Evolutionary conservation across 2,888 invertebrate species (phyloP).

Genomic region (Amiota mariae): DNA sequence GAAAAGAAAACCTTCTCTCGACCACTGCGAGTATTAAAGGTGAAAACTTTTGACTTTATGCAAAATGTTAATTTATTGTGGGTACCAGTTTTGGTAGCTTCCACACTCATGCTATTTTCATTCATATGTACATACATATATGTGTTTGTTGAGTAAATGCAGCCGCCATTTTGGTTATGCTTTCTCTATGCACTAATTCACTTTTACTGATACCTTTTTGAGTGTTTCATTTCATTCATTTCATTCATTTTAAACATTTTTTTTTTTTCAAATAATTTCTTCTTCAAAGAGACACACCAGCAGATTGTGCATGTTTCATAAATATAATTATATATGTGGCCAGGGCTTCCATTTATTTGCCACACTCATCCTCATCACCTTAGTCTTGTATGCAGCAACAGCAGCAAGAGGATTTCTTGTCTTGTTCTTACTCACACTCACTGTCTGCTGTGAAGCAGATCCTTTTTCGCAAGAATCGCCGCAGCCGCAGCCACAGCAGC

Average conservation of each 20-base stretch:
- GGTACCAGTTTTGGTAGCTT: neutral
- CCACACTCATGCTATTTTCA: neutral
- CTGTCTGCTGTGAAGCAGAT: neutral
- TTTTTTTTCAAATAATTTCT: neutral
- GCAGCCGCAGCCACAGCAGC: neutral
- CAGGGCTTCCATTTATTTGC: slow-evolving; percentile 39
- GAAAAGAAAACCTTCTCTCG: neutral
- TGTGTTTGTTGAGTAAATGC: neutral
- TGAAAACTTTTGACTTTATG: slow-evolving; percentile 4
- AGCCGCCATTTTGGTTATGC: slow-evolving; percentile 9
- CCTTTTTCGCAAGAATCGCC: neutral
- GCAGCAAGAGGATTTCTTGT: neutral
- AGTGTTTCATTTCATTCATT: neutral
- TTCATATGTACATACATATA: neutral
- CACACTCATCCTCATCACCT: neutral
- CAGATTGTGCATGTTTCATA: slow-evolving; percentile 55
- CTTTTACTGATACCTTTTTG: slow-evolving; percentile 57
- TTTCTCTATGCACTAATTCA: slow-evolving; percentile 56
- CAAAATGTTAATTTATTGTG: slow-evolving; percentile 1
- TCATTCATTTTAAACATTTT: neutral
- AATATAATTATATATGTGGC: slow-evolving; percentile 65
- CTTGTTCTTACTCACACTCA: neutral
- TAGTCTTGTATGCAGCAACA: neutral
- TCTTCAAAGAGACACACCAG: slow-evolving; percentile 3
- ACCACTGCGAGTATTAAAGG: slow-evolving; percentile 5